Conservation (phyloP, 2,888 invertebrate species). For the Carpatolechia fugitivella region DNA sequence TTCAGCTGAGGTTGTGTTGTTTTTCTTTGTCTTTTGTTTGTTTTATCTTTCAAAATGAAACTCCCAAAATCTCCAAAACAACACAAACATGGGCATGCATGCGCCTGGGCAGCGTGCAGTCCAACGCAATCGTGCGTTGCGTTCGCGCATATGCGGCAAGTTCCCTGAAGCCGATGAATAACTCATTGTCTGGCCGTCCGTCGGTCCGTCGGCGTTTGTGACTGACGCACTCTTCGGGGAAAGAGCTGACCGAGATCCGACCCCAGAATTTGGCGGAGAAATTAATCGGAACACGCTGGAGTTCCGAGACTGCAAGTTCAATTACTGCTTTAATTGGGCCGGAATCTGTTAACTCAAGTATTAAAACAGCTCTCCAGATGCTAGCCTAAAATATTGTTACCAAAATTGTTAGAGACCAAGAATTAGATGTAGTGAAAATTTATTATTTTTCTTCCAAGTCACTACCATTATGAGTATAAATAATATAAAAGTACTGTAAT, state of each 20-base stretch:
- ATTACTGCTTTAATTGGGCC: background rate
- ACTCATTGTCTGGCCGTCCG: conserved; percentile 74
- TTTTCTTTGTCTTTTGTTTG: too few species aligned
- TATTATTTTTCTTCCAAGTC: too few species aligned
- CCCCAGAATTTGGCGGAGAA: conserved; percentile 49
- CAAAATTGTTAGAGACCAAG: too few species aligned
- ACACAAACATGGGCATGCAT: conserved; percentile 62
- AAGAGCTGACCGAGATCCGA: conserved; percentile 70
- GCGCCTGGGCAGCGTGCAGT: conserved; percentile 46
- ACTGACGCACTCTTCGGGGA: conserved; percentile 74
- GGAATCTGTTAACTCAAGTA: background rate
- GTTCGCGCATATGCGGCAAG: conserved; percentile 28
- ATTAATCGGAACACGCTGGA: conserved; percentile 7
- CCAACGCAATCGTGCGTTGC: conserved; percentile 71
- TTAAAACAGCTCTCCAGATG: too few species aligned
- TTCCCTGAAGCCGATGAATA: conserved; percentile 77
- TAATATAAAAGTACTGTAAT: too few species aligned
- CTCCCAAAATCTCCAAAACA: conserved; percentile 17
- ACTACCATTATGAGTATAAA: too few species aligned
- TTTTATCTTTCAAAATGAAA: background rate
- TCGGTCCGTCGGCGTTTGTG: conserved; percentile 21
- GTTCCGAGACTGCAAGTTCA: background rate
- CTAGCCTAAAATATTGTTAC: too few species aligned
- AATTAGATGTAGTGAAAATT: too few species aligned
- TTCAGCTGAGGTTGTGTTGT: background rate